Evolutionary conservation across 2,113 vertebrate species (phyloP).

Genomic region (Corythaixoides concolor): DNA sequence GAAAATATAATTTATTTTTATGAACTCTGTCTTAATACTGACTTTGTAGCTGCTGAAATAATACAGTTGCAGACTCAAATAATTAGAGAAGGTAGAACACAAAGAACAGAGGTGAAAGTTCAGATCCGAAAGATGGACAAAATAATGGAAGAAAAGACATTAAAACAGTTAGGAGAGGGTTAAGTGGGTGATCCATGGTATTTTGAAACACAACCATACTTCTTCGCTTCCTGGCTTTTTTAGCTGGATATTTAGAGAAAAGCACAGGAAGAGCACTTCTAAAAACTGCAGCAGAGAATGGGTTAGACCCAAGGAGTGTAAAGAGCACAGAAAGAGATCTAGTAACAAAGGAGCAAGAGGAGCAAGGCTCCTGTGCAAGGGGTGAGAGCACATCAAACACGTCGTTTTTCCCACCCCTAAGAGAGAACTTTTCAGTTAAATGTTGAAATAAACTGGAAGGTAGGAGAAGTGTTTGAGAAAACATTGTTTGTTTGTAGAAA

Average conservation of each 20-base stretch:
- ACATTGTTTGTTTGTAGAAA: not conserved
- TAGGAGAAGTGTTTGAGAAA: not conserved
- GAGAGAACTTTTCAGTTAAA: conserved; percentile 14
- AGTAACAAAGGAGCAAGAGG: not conserved
- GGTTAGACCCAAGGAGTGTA: not conserved
- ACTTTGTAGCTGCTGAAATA: conserved; percentile 10
- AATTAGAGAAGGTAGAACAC: not conserved
- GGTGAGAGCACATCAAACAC: not conserved
- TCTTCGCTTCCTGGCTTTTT: not conserved
- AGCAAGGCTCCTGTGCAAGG: not conserved
- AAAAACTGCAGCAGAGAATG: not conserved
- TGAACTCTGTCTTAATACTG: not conserved
- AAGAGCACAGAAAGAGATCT: not conserved
- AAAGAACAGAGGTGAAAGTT: not conserved
- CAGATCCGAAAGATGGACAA: not conserved
- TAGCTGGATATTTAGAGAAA: not conserved
- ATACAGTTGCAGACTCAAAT: not conserved
- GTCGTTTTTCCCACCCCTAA: not conserved
- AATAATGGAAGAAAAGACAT: not conserved
- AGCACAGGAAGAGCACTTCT: not conserved
- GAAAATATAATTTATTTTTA: conserved; percentile 3
- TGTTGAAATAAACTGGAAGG: not conserved
- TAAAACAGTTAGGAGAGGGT: not conserved
- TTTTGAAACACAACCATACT: not conserved
- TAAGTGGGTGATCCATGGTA: not conserved